Base-by-base conservation (phyloP, 2,797 vertebrate species). In the Selene dorsalis region DNA sequence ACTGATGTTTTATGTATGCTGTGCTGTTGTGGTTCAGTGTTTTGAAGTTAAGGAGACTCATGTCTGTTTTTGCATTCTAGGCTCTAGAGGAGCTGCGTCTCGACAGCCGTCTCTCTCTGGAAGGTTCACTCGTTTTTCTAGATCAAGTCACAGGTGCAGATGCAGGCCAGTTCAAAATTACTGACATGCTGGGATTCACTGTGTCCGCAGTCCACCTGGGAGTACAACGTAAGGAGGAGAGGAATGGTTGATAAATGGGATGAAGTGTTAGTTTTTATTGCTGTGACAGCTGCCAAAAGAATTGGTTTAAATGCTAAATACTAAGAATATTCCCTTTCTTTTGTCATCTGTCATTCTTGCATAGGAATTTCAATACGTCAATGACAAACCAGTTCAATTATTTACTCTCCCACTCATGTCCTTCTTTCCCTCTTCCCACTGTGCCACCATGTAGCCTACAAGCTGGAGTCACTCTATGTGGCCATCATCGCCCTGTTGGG, bases 401-500 rank as follows among this genome's bases (percentile, higher is more conserved):
- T 82, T 84, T 67, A 30, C 24, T 41, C 26, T 76, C 53, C 74
- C 69, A 64, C 78, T 81, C n/a, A 3, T 79, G 28, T 76, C 26
- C 45, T 48, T 83, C 52, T 73, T 41, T 59, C 55, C 3, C 13
- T 39, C 79, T 69, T 66, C 58, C 65, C 64, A 32, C n/a, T 2
- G 0, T 88, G 69, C 47, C 57, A 73, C 45, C 47, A 22, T 73
- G 61, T 70, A 95, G 95, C 92, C 24, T 94, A 94, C 87, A 92
- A 73, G 72, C 84, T 95, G 62, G 93, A 94, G 18, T 78, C 91
- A 0, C 87, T 95, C 60, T 94, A 93, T 50, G 93, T 95, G 86
- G 93, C 93, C 20, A 93, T 95, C 83, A 94, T 95, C 10, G 91
- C 95, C 55, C 84, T 96, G 84, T 68, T 95, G 73, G 92, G 94